A percentile compares a stretch with the other conserved stretches of the same genome.
These are phyloP conservation scores for Battus philenor DNA, from an alignment of 1,140 invertebrate genomes.

Conservation along the genomic window DNA sequence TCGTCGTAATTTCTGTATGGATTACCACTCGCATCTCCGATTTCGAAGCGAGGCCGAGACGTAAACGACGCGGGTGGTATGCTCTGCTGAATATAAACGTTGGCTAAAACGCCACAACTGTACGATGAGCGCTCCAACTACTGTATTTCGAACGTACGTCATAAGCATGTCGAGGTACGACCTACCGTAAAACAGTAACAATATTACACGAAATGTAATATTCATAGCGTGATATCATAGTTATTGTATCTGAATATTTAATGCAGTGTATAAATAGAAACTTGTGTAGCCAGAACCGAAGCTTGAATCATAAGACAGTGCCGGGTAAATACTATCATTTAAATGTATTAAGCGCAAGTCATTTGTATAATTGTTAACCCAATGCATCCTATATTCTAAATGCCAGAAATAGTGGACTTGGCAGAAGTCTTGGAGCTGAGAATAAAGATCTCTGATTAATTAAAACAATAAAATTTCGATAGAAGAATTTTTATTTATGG, in stretches of 20 bases:
- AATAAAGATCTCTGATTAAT: too few species aligned
- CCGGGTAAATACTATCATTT: too few species aligned
- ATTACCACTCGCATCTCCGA: slow-evolving; percentile 38
- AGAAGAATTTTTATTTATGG: too few species aligned
- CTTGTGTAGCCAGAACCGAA: slow-evolving; percentile 8
- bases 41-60: slow-evolving; percentile 34
- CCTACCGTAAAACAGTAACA: neutral
- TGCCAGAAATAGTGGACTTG: too few species aligned
- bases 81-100: slow-evolving; percentile 45
- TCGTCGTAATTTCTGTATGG: slow-evolving; percentile 14
- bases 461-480: too few species aligned
- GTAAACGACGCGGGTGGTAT: slow-evolving; percentile 48
- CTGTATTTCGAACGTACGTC: slow-evolving; percentile 4
- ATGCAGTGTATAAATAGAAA: slow-evolving; percentile 13
- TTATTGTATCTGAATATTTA: slow-evolving; percentile 15
- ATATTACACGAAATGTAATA: slow-evolving; percentile 11
- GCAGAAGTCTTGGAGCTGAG: too few species aligned
- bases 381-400: too few species aligned
- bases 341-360: too few species aligned
- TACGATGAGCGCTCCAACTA: slow-evolving; percentile 23
- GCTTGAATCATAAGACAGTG: slow-evolving; percentile 6
- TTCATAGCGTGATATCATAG: slow-evolving; percentile 12
- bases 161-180: neutral
- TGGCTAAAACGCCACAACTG: slow-evolving; percentile 34
- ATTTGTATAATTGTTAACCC: too few species aligned